Base-by-base conservation (phyloP, 1,140 invertebrate species). In the Spodoptera frugiperda region DNA sequence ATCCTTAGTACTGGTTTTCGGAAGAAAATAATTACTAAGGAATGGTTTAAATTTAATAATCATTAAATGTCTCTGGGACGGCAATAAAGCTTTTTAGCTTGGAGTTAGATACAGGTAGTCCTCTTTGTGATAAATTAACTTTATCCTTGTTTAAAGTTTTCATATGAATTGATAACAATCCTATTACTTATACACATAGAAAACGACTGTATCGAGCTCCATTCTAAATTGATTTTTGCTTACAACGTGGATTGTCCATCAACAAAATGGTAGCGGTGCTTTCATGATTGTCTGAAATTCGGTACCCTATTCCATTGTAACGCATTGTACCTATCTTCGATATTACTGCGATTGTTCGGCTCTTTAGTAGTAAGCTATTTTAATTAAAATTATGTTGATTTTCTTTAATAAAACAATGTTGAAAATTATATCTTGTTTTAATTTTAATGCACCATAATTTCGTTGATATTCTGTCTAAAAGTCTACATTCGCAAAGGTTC, bases 381-480 rank as follows among this genome's bases (percentile, higher is more conserved):
- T n/a, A 19, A 65, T 14, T n/a, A 46, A 48, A 48, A 65, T 65
- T 48, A 49, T 65, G 61, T 65, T 65, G 61, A 25, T 48, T 49
- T 61, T 65, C n/a, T 17, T 48, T n/a, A 65, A 25, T 65, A 65
- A 65, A 65, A 65, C 17, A 3, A 25, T 63, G 59, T 63, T 65
- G 11, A 21, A 21, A 49, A 25, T 21, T 48, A 5, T 21, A 17
- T 8, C 4, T 49, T 65, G 5, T 14, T 21, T 65, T 11, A 3
- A 17, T 14, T 21, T 65, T 11, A 3, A 17, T 44, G 2, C 33
- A 15, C 11, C 14, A 33, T 14, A 59, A n/a, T n/a, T n/a, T n/a
- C n/a, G n/a, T n/a, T 57, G 48, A 51, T 51, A 4, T 25, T 25
- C 25, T n/a, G 25, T 25, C 25, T 25, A 25, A 25, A 25, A 25